Evolutionary conservation across 2,113 vertebrate species (phyloP), one percentile per base, ranked within the genome.

Genomic region (Thamnaconus septentrionalis): DNA sequence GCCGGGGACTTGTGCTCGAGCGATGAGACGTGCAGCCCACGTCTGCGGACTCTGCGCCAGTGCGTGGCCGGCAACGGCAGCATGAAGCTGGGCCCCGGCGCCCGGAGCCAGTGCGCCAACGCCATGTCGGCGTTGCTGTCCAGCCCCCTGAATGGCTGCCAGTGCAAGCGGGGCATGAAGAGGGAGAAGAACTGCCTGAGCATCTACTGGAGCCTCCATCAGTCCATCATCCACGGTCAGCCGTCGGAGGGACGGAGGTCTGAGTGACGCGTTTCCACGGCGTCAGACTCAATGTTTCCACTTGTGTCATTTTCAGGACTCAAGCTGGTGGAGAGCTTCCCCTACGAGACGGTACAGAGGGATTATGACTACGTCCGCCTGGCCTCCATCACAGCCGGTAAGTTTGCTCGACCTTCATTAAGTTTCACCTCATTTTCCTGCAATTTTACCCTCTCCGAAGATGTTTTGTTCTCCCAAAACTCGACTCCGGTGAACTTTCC

Each of bases 191-290:
- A 95, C 85, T 97, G 96, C 66, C 76, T 97, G 7, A 95, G 95
- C 0, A 95, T 97, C 88, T 97, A 96, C 89, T 97, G 95, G 95
- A 96, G 94, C 85, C 93, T 97, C 61, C 94, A 95, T 72, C 94
- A 96, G 84, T 95, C 94, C 0, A 71, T 94, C 67, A 91, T 95
- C 66, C 95, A 96, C 71, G 95, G 95, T 95, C 50, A 78, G 47
- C 18, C 18, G 10, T 56, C 11, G 3, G 8, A 50, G 6, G 8
- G 8, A 55, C 11, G 8, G 18, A 31, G 18, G 18, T 31, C 18
- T 31, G 18, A 31, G n/a, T 40, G 40, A 12, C 1, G 6, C 5
- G 45, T 31, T 51, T 56, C 41, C 12, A 69, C 18, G 9, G 2
- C 60, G 53, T 76, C 41, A 11, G 64, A 64, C 42, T 51, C 6